phyloP scores from a whole-genome alignment of 2,797 vertebrate genomes.

The Bryconaethiops microstoma region DNA sequence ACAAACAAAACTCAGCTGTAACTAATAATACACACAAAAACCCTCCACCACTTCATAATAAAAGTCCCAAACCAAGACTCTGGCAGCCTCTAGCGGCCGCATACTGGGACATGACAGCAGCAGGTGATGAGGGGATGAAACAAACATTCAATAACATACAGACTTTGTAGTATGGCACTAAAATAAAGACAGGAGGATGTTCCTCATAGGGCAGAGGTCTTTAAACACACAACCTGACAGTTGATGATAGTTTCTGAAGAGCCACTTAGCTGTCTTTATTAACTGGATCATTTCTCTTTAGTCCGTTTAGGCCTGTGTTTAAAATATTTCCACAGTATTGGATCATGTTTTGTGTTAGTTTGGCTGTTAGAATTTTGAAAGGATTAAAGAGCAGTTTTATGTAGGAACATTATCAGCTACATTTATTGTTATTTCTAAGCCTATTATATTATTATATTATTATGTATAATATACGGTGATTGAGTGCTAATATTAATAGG shows the following conservation, averaged over 20 bases:
- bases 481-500: conserved; percentile 4
- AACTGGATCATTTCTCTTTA: background rate
- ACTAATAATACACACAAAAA: too few relatives aligned
- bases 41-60: too few relatives aligned
- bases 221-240: background rate
- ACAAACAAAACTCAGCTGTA: too few relatives aligned
- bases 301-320: background rate
- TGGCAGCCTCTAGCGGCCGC: too few relatives aligned
- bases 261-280: background rate
- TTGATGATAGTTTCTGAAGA: background rate
- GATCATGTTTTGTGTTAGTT: background rate
- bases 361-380: background rate
- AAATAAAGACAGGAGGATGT: too few relatives aligned
- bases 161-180: background rate
- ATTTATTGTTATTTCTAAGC: conserved; percentile 7
- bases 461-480: background rate
- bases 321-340: background rate
- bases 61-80: too few relatives aligned
- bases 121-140: too few relatives aligned
- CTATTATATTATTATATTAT: too few relatives aligned
- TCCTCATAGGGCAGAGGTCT: background rate
- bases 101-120: too few relatives aligned
- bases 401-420: conserved; percentile 8
- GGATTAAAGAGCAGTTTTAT: background rate
- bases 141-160: too few relatives aligned